Base-by-base conservation (phyloP, 2,888 invertebrate species). In the Drosophila maculinotata region DNA sequence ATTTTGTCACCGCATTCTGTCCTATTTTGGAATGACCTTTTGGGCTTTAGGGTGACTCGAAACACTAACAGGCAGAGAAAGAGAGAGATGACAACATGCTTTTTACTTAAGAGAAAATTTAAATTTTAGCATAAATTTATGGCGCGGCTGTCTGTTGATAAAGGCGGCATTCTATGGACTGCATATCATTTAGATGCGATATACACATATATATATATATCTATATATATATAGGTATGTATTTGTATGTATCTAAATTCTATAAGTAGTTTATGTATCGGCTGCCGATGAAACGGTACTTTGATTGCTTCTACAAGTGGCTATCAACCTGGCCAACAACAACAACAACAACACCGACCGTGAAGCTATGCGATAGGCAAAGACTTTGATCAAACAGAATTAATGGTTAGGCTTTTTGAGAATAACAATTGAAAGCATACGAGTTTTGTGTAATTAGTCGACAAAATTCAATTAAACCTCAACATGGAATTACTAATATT, bases 41-140 rank as follows among this genome's bases (percentile, higher is more conserved):
- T 72, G 69, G 58, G 62, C 20, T 35, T 48, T 14, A 14, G 17
- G 31, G 25, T 30, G 26, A 64, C 54, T 38, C 42, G 49, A 65
- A 36, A 48, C 35, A 31, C 42, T n/a, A n/a, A 14, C 36, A 31
- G 14, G 41, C 10, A 44, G 31, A 45, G n/a, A 26, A 15, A 53
- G n/a, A 54, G 33, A 41, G 9, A 35, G 28, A 31, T 41, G 52
- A 31, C 42, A 52, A 66, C 68, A 74, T 35, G 63, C 47, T 62
- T 74, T 67, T 67, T 66, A 67, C 48, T 63, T 76, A 25, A 79
- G 85, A 79, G 85, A 68, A 82, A 81, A 85, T 79, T 85, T 82
- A 77, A 85, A 81, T 85, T 82, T 85, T 76, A 85, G 79, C 81
- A 85, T 81, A 82, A 81, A 81, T 81, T 81, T 85, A 81, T 81